Evolutionary conservation across 1,140 invertebrate genomes (phyloP), one percentile per base, ranked within the genome.

Genomic region (Thalassaphorura encarpata): DNA sequence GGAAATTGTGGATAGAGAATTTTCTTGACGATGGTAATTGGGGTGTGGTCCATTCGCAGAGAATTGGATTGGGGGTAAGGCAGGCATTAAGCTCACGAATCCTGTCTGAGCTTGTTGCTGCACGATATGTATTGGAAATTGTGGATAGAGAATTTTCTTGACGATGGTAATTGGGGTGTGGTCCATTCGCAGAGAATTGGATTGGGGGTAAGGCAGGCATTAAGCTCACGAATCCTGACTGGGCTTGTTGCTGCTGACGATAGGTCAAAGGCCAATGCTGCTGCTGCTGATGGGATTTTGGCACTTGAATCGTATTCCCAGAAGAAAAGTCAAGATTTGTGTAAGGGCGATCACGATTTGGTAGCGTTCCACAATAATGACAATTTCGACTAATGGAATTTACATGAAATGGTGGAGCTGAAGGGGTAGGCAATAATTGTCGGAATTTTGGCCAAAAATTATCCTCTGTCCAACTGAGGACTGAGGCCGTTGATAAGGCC

Each of bases 1-100:
- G 23, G 48, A 51, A 29, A 51, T 51, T 21, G 48, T 51, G 11
- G 48, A 51, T 26, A 51, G 18, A 3, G 48, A 51, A 29, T 51
- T 51, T 24, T 51, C 26, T 13, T 51, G 48, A 16, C 33, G 21
- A 24, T 51, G 48, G n/a, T 39, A 4, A 18, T 47, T 21, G 24
- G 41, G 41, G 6, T 6, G 13, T 43, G 13, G 41, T n/a, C n/a
- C n/a, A n/a, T n/a, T n/a, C n/a, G 33, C 33, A 36, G n/a, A 11
- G n/a, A 36, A 36, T 36, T 36, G 11, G 67, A 61, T 74, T 70
- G 62, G 69, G 67, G 66, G 68, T 68, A 55, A 70, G 56, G 63
- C 67, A 65, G 63, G n/a, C 62, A 29, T 6, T 40, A 36, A 36
- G 11, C n/a, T 11, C 33, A 11, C 11, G 11, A 36, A 36, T 36